These are phyloP conservation scores for Gobio gobio DNA, from an alignment of 2,113 vertebrate genomes.

Conservation along the genomic window DNA sequence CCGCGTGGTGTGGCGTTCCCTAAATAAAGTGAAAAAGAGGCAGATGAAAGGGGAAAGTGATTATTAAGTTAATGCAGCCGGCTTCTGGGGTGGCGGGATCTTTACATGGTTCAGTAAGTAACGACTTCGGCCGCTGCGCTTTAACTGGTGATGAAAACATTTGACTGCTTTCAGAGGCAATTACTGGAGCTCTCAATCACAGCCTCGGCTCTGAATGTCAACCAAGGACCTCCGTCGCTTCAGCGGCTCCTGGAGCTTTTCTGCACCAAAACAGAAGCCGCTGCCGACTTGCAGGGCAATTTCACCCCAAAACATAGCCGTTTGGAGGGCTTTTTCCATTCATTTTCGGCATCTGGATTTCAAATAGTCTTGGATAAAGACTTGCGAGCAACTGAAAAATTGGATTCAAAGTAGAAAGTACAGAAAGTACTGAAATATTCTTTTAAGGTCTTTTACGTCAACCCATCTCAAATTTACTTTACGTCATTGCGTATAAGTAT, in stretches of 20 bases:
- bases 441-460: not conserved
- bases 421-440: too few species aligned
- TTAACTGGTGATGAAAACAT: constrained; percentile 64
- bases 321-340: not conserved
- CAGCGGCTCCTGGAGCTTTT: constrained; percentile 1
- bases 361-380: not conserved
- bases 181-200: constrained; percentile 72
- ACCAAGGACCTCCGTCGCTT: constrained; percentile 33
- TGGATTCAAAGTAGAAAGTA: not conserved
- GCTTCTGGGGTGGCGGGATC: constrained; percentile 65
- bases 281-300: not conserved
- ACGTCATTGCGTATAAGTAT: too few species aligned
- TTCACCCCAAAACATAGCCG: not conserved
- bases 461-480: too few species aligned
- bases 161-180: constrained; percentile 67
- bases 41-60: constrained; percentile 72
- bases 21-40: constrained; percentile 68
- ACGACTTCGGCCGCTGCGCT: constrained; percentile 42
- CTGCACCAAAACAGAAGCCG: not conserved
- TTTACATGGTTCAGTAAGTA: constrained; percentile 70
- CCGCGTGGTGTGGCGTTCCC: constrained; percentile 56
- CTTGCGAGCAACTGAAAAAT: not conserved
- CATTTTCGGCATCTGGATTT: not conserved
- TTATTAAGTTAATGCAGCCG: constrained; percentile 68
- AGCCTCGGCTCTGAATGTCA: constrained; percentile 57